Evolutionary conservation across 2,888 invertebrate genomes (phyloP), one percentile per base, ranked within the genome.

Genomic region (Falcaria lacertinaria): DNA sequence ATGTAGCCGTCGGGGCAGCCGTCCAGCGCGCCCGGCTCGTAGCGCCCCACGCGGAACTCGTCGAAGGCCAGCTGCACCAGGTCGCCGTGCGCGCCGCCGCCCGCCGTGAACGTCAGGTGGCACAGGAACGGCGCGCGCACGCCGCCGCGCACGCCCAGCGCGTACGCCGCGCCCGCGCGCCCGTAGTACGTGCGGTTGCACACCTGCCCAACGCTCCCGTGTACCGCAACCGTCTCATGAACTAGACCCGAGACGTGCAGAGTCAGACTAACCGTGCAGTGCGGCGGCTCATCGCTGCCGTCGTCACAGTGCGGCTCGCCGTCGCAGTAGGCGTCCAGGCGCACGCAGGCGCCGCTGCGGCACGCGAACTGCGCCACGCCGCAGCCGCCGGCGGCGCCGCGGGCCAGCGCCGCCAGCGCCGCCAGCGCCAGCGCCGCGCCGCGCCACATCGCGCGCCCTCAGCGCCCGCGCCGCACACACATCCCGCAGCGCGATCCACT

Each of bases 181-280:
- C 97, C 97, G 82, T 96, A 96, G 85, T 96, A 97, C 41, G 97
- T 97, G 69, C 96, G 92, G 89, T 97, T 97, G 90, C 97, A 97
- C 53, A 93, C 94, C 41, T 96, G 96, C 84, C 96, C 97, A 83
- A 96, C 96, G 69, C 95, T 2, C 19, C 19, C 3, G 2, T 19
- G 19, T 5, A 5, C 19, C 19, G 19, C 5, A 4, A 19, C n/a
- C n/a, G n/a, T n/a, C n/a, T n/a, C n/a, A n/a, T n/a, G n/a, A n/a
- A n/a, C n/a, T n/a, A n/a, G n/a, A n/a, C n/a, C n/a, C n/a, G n/a
- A n/a, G n/a, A n/a, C n/a, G n/a, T n/a, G n/a, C n/a, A n/a, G n/a
- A n/a, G n/a, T 91, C 91, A 2, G 25, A 8, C 25, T 28, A 11
- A 93, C 94, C 92, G 91, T 93, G 78, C 96, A 96, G 74, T 92